Evolutionary conservation across 2,888 invertebrate species (phyloP), one percentile per base, ranked within the genome.

Genomic region (Uropetala carovei): DNA sequence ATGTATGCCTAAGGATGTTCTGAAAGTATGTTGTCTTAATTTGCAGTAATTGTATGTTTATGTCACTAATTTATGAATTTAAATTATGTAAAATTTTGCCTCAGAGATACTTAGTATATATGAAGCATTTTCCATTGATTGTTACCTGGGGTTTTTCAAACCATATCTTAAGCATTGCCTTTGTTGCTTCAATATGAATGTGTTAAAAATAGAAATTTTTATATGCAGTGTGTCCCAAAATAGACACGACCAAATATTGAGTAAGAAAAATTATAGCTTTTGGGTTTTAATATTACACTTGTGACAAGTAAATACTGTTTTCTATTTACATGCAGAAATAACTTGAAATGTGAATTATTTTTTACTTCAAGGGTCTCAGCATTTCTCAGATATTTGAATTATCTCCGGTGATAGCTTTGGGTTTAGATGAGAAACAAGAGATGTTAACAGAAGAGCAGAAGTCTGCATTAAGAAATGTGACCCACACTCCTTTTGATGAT

Each of bases 1-100:
- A 16, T 89, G 89, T 64, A 89, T 89, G 89, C 89, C 89, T 10
- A 13, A 64, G 18, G 5, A 43, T 16, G 27, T 89, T 30, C n/a
- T 89, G 27, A 64, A 68, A 64, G 89, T 89, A 8, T 18, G 89
- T 18, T 14, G 27, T 7, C 16, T 43, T 68, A 86, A 60, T 16
- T n/a, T 8, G 30, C 1, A 5, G n/a, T 18, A 68, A 68, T 5
- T n/a, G 2, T 68, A 9, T 3, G n/a, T n/a, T n/a, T 5, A 43
- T 43, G 5, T 43, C 5, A 43, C 1, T 5, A 43, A 43, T 3
- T 43, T 43, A 3, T 43, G 1, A 43, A 43, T 43, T 43, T 3
- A 43, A 43, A 43, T 43, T 43, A 43, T 43, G 43, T 43, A 43
- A 43, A 43, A n/a, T 11, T 64, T n/a, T n/a, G 64, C 16, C 64